Percentiles rank a stretch among this genome's conserved stretches.
Conservation (phyloP, 2,113 vertebrate genomes). For the Seriola dumerili region DNA sequence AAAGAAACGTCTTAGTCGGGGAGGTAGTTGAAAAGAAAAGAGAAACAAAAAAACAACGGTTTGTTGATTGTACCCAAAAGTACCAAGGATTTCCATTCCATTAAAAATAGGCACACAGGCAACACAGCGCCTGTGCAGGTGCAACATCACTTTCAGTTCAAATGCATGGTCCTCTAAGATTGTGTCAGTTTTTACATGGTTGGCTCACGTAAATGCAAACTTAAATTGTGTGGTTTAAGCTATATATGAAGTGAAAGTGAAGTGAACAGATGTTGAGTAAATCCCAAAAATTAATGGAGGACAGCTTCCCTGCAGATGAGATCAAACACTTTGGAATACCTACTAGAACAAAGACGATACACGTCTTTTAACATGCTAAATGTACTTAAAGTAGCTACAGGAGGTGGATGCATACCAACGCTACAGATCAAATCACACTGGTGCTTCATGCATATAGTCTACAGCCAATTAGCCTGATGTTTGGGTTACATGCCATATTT, state of each 20-base stretch:
- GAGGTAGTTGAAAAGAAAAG: constrained; percentile 9
- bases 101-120: constrained; percentile 4
- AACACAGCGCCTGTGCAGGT: constrained; percentile 17
- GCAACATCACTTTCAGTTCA: constrained; percentile 71
- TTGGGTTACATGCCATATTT: constrained; percentile 25
- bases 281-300: constrained; percentile 18
- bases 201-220: constrained; percentile 11
- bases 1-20: neutral
- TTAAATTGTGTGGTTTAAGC: neutral
- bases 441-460: constrained; percentile 61
- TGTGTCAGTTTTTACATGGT: constrained; percentile 1
- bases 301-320: constrained; percentile 1
- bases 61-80: constrained; percentile 51
- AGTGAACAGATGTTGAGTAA: constrained; percentile 34
- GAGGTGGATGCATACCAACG: constrained; percentile 23
- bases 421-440: constrained; percentile 63
- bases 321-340: constrained; percentile 20
- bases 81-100: constrained; percentile 23
- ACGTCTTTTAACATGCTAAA: constrained; percentile 16
- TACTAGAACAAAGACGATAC: neutral
- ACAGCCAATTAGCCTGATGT: neutral
- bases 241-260: constrained; percentile 67
- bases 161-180: constrained; percentile 6
- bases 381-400: neutral
- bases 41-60: neutral